phyloP scores from a whole-genome alignment of 2,113 vertebrate species.

The Neomonachus schauinslandi region DNA sequence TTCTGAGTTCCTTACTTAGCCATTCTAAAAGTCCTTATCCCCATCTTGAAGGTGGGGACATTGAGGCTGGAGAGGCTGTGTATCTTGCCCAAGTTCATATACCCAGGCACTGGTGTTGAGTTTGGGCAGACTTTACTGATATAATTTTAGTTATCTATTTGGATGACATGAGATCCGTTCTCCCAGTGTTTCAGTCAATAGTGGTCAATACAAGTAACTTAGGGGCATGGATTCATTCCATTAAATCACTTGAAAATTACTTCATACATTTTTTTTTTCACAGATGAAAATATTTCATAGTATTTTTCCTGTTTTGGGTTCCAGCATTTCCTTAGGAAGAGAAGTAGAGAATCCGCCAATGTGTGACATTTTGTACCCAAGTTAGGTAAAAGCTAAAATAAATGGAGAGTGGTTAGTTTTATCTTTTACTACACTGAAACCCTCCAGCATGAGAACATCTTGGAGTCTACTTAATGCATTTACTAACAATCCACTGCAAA shows the following conservation, averaged over 20 bases:
- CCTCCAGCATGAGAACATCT: neutral
- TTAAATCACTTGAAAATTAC: constrained; percentile 14
- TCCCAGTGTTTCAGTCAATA: too few species aligned
- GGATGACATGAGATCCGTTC: fast-evolving
- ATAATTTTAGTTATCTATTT: neutral
- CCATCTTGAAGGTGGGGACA: neutral
- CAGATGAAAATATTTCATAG: neutral
- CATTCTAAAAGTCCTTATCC: neutral
- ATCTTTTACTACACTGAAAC: neutral
- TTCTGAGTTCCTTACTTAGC: neutral
- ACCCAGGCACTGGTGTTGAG: neutral
- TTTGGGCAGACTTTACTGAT: neutral
- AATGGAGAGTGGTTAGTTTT: neutral
- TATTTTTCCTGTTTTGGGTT: neutral
- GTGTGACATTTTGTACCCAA: neutral
- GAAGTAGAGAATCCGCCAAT: neutral
- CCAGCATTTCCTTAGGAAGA: neutral
- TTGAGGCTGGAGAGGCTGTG: neutral
- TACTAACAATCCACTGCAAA: neutral
- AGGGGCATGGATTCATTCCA: neutral
- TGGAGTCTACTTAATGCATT: neutral
- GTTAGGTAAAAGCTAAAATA: neutral
- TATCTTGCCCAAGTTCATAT: neutral
- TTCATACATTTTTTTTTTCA: neutral
- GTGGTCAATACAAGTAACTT: neutral